Evolutionary conservation across 2,888 invertebrate species (phyloP), one percentile per base, ranked within the genome.

Genomic region (Liopterus haemorrhoidalis): DNA sequence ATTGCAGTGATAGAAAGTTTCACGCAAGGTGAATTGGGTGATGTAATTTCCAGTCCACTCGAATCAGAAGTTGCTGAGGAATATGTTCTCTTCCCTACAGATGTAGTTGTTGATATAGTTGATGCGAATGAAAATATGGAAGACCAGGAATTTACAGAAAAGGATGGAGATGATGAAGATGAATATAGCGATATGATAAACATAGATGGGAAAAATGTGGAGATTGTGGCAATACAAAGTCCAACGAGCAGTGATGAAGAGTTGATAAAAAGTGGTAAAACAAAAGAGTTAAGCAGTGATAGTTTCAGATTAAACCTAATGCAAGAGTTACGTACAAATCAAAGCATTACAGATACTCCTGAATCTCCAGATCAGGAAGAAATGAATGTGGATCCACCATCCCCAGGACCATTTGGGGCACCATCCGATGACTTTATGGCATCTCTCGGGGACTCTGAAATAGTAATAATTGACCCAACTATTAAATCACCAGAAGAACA

Each of bases 401-500:
- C 70, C 1, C 70, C 72, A 0, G 69, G 69, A 41, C 60, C 67
- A 2, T 69, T 62, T 38, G 56, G 65, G 21, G 61, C 68, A 11
- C 62, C 66, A 0, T 73, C 78, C 50, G 69, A 69, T 21, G 70
- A 71, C 37, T 59, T 68, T 2, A 59, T 70, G 50, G 63, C 65
- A 8, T 65, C 66, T 5, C 62, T 66, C 9, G 71, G 70, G 20
- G 78, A 77, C 44, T 74, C 78, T 5, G 80, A 79, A 52, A 75
- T 80, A 20, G 76, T 81, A 0, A 73, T 80, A 4, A 74, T 80
- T 1, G 78, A 79, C 58, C 72, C 76, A 1, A 70, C 69, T 12
- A 69, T 71, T 0, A 78, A 76, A 54, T 76, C 79, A 1, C 78
- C 79, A 0, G 79, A 80, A 54, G 78, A 79, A 54, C 74, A 76